Base-by-base conservation (phyloP, 2,113 vertebrate genomes). In the Brachionichthys hirsutus region DNA sequence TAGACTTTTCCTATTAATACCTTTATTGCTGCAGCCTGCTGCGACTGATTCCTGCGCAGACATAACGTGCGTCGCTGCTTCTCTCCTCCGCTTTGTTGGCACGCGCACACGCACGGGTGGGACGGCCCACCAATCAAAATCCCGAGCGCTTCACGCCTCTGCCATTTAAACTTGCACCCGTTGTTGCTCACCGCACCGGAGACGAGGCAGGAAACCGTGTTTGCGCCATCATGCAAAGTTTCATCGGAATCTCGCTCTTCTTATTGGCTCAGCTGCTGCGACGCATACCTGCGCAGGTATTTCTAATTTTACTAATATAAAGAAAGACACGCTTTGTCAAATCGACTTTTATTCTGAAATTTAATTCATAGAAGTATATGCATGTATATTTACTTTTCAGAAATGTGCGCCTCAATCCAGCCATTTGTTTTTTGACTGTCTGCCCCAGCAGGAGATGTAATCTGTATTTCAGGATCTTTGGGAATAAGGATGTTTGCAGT, bases 241-340 rank as follows among this genome's bases (percentile, higher is more conserved):
- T 75, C 38, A 6, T 47, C 60, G 51, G 63, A 43, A 0, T 67
- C 19, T 64, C 60, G 36, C 72, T 49, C 15, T 60, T 89, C 42
- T 35, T 86, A 7, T 12, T 75, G 46, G 52, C 73, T 9, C 43
- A 88, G 43, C 53, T 88, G 43, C 42, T 82, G 18, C 74, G 78
- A n/a, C 50, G 68, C 22, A 34, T 47, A 73, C 82, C 80, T 67
- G 67, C 77, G 12, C 85, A 91, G 86, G 89, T 91, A 83, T 12
- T 24, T 49, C 13, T 15, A 15, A 13, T 2, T 0, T 12, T 13
- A 8, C 47, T 12, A 30, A 12, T 20, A n/a, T 45, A n/a, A n/a
- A n/a, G 15, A 9, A 8, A 22, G 1, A 14, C 19, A 49, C 4
- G 46, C 45, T 13, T 30, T 19, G 13, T 34, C 3, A 19, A 10